These are phyloP conservation scores for Heteromurus nitidus DNA, from an alignment of 2,888 invertebrate genomes.

Conservation along the genomic window DNA sequence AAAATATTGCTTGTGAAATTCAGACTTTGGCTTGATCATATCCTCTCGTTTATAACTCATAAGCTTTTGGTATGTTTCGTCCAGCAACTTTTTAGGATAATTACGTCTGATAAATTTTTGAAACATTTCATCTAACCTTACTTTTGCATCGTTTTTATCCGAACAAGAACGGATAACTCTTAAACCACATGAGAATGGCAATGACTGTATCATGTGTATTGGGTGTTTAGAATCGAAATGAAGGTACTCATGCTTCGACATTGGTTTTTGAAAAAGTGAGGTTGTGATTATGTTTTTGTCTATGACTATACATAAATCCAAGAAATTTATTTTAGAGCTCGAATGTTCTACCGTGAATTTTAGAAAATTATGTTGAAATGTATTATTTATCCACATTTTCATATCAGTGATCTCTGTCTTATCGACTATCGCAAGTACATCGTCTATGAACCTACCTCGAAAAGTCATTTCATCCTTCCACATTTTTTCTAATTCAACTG, in stretches of 20 bases:
- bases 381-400: background rate
- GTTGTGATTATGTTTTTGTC: slow-evolving; percentile 11
- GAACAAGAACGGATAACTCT: slow-evolving; percentile 41
- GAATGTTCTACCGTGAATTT: slow-evolving; percentile 21
- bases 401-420: slow-evolving; percentile 3
- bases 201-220: slow-evolving; percentile 16
- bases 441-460: slow-evolving; percentile 37
- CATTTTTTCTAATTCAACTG: slow-evolving; percentile 24
- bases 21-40: too few species aligned
- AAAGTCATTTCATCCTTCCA: slow-evolving; percentile 22
- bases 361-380: slow-evolving; percentile 16
- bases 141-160: background rate
- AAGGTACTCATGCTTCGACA: slow-evolving; percentile 33
- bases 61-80: too few species aligned
- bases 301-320: slow-evolving; percentile 2
- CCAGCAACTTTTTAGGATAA: too few species aligned
- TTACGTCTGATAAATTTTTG: background rate
- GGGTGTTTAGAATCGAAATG: slow-evolving; percentile 36
- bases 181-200: slow-evolving; percentile 36
- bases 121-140: background rate
- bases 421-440: slow-evolving; percentile 15
- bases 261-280: slow-evolving; percentile 22
- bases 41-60: too few species aligned
- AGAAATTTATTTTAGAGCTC: background rate
- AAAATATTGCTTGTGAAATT: too few species aligned